Percentiles rank a stretch among this genome's conserved stretches.
phyloP scores from a whole-genome alignment of 2,797 vertebrate species.

The Arctocebus calabarensis region DNA sequence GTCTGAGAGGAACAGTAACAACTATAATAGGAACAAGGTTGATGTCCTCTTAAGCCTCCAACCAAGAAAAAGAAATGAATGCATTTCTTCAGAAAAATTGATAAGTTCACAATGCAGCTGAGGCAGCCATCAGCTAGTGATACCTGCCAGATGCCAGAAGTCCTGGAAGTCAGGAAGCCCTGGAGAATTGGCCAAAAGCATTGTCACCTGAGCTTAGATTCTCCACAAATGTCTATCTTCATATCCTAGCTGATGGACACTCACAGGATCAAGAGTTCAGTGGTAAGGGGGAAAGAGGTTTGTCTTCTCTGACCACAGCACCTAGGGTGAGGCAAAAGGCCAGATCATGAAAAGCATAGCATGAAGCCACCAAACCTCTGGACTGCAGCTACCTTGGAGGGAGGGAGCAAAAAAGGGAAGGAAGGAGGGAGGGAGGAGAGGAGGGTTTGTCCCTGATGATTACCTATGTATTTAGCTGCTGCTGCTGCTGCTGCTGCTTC shows the following conservation, averaged over 20 bases:
- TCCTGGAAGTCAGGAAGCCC: not conserved
- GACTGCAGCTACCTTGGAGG: not conserved
- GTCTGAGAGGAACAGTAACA: not conserved
- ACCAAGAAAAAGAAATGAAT: slow-evolving; percentile 36
- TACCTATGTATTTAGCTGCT: not conserved
- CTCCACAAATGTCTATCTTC: not conserved
- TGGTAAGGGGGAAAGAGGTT: not conserved
- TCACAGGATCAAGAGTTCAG: not conserved
- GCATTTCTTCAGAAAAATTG: not conserved
- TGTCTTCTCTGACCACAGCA: not conserved
- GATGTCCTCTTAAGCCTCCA: not conserved
- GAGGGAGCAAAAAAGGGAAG: no score
- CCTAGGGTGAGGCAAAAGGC: not conserved
- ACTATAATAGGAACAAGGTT: not conserved
- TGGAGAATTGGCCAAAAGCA: not conserved
- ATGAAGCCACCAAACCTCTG: not conserved
- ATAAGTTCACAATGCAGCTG: not conserved
- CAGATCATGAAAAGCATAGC: not conserved
- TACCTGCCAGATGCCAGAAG: not conserved
- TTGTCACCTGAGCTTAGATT: not conserved
- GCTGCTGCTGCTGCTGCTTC: no score
- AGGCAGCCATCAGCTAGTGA: not conserved
- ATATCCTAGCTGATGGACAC: not conserved
- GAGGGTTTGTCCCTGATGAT: not conserved
- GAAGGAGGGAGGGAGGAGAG: not conserved